A percentile compares a stretch with the other conserved stretches of the same genome.
Evolutionary conservation across 2,797 vertebrate species (phyloP).

Genomic region (Cephalopachus bancanus): DNA sequence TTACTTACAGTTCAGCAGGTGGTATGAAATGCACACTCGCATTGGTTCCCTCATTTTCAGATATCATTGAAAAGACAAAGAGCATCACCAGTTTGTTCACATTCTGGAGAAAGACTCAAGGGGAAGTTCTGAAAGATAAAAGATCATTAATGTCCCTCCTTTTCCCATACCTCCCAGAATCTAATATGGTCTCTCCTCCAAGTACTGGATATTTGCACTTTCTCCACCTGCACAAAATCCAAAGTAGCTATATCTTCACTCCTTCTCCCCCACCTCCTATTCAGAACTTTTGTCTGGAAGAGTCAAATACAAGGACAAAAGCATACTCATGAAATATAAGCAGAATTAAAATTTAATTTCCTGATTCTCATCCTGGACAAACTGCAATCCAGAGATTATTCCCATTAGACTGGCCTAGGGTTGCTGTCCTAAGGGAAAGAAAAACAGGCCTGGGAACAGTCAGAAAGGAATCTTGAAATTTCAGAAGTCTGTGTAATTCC

Average conservation of each 20-base stretch:
- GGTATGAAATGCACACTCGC: neutral
- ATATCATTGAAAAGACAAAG: slow-evolving; percentile 28
- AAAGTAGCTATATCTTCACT: neutral
- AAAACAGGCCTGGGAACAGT: neutral
- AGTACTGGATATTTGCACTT: neutral
- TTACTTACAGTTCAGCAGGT: neutral
- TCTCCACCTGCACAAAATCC: neutral
- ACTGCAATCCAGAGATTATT: neutral
- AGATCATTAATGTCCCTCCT: neutral
- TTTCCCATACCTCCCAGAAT: neutral
- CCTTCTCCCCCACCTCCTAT: rapidly evolving
- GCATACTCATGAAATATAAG: neutral
- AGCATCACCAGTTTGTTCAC: neutral
- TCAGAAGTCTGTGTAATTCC: neutral
- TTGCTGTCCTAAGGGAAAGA: neutral
- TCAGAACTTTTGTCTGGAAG: neutral
- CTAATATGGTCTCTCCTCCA: neutral
- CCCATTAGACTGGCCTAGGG: neutral
- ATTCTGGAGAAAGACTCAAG: neutral
- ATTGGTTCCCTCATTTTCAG: neutral
- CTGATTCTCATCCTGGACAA: neutral
- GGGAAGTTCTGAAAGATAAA: neutral
- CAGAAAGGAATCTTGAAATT: neutral
- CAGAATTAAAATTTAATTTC: neutral
- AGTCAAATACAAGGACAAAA: neutral